Evolutionary conservation across 2,888 invertebrate genomes (phyloP).

Genomic region (Drosophila bunnanda): DNA sequence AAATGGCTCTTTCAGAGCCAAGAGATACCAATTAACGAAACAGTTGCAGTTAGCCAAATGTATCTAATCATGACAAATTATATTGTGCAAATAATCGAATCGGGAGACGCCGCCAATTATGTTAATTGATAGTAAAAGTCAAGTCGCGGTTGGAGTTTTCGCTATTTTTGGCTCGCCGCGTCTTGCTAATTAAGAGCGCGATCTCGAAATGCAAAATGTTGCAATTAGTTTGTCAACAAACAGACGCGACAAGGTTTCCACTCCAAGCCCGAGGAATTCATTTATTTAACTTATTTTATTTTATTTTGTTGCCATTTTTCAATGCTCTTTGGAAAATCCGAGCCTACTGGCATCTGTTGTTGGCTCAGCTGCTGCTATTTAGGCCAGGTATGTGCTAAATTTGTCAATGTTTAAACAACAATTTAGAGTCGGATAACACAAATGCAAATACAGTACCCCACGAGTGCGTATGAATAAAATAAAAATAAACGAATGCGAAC

Average conservation of each 20-base stretch:
- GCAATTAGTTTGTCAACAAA: slow-evolving; percentile 70
- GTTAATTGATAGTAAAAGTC: slow-evolving; percentile 76
- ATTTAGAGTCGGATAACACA: slow-evolving; percentile 49
- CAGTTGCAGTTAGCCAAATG: slow-evolving; percentile 48
- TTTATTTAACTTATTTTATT: slow-evolving; percentile 4
- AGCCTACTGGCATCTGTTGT: slow-evolving; percentile 53
- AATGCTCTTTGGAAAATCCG: slow-evolving; percentile 51
- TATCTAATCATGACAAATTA: slow-evolving; percentile 61
- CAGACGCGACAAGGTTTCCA: slow-evolving; percentile 57
- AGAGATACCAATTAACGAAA: slow-evolving; percentile 34
- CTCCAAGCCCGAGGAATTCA: slow-evolving; percentile 22
- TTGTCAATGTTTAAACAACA: slow-evolving; percentile 54
- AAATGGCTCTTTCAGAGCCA: slow-evolving; percentile 31
- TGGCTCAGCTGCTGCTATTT: slow-evolving; percentile 53
- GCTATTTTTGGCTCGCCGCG: slow-evolving; percentile 16
- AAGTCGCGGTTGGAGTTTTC: slow-evolving; percentile 13
- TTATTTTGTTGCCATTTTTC: slow-evolving; percentile 28
- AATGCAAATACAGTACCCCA: slow-evolving; percentile 59
- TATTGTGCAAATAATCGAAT: slow-evolving; percentile 57
- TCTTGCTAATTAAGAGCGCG: slow-evolving; percentile 66
- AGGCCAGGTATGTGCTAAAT: slow-evolving; percentile 49
- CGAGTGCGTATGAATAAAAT: no score
- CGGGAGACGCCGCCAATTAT: slow-evolving; percentile 65
- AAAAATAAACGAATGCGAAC: neutral
- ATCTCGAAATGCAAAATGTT: slow-evolving; percentile 53